Conservation (phyloP, 2,888 invertebrate species). For the Tribolium freemani region DNA sequence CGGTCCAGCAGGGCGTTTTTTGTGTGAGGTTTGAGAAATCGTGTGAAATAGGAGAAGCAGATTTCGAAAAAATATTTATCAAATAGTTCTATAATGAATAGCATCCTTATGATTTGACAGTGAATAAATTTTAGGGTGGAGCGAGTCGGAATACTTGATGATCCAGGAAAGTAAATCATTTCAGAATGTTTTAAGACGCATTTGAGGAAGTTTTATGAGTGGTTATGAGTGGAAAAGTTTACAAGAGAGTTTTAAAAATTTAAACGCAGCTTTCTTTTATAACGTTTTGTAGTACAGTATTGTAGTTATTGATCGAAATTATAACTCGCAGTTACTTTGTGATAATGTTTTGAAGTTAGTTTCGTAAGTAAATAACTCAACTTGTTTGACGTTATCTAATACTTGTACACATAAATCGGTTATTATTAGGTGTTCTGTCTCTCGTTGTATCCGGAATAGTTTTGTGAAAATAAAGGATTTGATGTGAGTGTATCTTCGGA, state of each 20-base stretch:
- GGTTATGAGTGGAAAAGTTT: conserved; percentile 31
- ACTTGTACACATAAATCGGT: neutral
- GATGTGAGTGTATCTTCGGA: conserved; percentile 18
- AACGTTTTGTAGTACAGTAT: neutral
- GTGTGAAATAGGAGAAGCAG: neutral
- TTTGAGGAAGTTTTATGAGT: conserved; percentile 35
- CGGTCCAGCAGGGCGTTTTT: conserved; percentile 4
- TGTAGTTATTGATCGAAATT: conserved; percentile 16
- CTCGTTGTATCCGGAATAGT: neutral
- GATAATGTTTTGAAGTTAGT: neutral
- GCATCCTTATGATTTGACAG: conserved; percentile 31
- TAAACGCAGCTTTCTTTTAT: conserved; percentile 24
- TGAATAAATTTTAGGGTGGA: conserved; percentile 21
- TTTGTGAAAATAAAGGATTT: conserved; percentile 14
- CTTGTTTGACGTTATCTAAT: conserved; percentile 6
- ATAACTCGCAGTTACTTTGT: neutral
- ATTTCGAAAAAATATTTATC: conserved; percentile 3
- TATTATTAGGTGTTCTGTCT: neutral
- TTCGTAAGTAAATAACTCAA: conserved; percentile 11
- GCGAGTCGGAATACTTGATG: conserved; percentile 27
- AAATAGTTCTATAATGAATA: conserved; percentile 20
- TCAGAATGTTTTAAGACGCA: conserved; percentile 33
- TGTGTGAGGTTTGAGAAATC: neutral
- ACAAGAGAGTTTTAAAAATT: conserved; percentile 15
- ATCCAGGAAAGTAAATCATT: conserved; percentile 30